Base-by-base conservation (phyloP, 2,113 vertebrate species). In the Noctilio leporinus region DNA sequence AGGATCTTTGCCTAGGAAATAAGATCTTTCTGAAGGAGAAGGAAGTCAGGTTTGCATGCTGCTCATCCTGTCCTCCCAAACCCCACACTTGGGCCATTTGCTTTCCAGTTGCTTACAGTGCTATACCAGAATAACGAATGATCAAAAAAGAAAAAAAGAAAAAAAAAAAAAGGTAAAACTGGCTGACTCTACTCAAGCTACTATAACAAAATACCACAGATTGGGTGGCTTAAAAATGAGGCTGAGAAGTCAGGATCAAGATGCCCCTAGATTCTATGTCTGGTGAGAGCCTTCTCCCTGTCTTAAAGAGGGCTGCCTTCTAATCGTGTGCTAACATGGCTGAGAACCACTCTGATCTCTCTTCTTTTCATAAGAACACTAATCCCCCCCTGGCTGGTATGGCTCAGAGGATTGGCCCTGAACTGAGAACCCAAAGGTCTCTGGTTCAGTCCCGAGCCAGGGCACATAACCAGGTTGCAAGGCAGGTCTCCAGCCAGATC, bases 321-420 rank as follows among this genome's bases (percentile, higher is more conserved):
- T 65, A 2, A 0, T 35, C 5, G 12, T 17, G 67, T n/a, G 16
- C n/a, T 49, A 35, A 12, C 9, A 0, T 0, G 16, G 45, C 55
- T 38, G 86, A 38, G 43, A 12, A 14, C 17, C 15, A 10, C 38
- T n/a, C 30, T 19, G 40, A 19, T 10, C 7, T 26, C 49, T 3
- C 75, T 53, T 57, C 38, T 57, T 55, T 17, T 14, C 7, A 30
- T 10, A 14, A 8, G 22, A 53, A 14, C 12, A 28, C 40, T 22
- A 24, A 47, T 35, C 26, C 40, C n/a, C n/a, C n/a, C n/a, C n/a
- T n/a, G n/a, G n/a, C n/a, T n/a, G n/a, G n/a, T n/a, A n/a, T n/a
- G n/a, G n/a, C n/a, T n/a, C n/a, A n/a, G n/a, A n/a, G n/a, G n/a
- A n/a, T n/a, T n/a, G n/a, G n/a, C n/a, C n/a, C n/a, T n/a, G n/a